Evolutionary conservation across 1,140 invertebrate species (phyloP).

Genomic region (Luehdorfia chinensis): DNA sequence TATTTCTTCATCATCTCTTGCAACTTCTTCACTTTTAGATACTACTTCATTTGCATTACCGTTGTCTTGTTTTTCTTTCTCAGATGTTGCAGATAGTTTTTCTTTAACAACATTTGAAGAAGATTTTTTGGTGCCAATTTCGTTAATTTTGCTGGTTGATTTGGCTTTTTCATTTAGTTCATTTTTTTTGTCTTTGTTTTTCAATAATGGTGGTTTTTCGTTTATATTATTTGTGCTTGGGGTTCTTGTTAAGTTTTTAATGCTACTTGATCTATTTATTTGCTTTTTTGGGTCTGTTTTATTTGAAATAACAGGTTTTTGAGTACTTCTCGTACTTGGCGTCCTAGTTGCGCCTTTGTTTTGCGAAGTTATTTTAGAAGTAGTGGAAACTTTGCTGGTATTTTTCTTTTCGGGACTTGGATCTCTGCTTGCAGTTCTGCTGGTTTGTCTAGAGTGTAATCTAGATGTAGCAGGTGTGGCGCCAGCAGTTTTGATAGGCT

Average conservation of each 20-base stretch:
- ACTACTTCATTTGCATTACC: slow-evolving; percentile 27
- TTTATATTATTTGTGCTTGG: slow-evolving; percentile 56
- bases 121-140: slow-evolving; percentile 34
- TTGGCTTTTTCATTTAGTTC: slow-evolving; percentile 55
- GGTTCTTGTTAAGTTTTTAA: slow-evolving; percentile 59
- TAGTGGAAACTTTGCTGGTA: slow-evolving; percentile 29
- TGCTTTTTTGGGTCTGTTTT: slow-evolving; percentile 71
- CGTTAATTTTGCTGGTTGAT: slow-evolving; percentile 49
- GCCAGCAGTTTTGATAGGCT: slow-evolving; percentile 48
- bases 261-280: slow-evolving; percentile 66
- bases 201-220: slow-evolving; percentile 61
- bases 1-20: slow-evolving; percentile 41
- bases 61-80: slow-evolving; percentile 28
- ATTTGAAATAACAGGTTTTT: slow-evolving; percentile 38
- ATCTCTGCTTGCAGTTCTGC: slow-evolving; percentile 61
- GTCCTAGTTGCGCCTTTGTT: slow-evolving; percentile 46
- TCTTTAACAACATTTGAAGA: slow-evolving; percentile 20
- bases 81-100: not conserved
- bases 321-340: slow-evolving; percentile 42
- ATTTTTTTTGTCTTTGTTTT: slow-evolving; percentile 60
- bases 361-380: slow-evolving; percentile 25
- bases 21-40: slow-evolving; percentile 28
- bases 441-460: slow-evolving; percentile 64
- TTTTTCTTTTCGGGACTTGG: slow-evolving; percentile 61
- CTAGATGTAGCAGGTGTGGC: slow-evolving; percentile 63